A percentile compares a stretch with the other conserved stretches of the same genome.
These are phyloP conservation scores for Bradypus variegatus DNA, from an alignment of 2,797 vertebrate species.

Conservation along the genomic window DNA sequence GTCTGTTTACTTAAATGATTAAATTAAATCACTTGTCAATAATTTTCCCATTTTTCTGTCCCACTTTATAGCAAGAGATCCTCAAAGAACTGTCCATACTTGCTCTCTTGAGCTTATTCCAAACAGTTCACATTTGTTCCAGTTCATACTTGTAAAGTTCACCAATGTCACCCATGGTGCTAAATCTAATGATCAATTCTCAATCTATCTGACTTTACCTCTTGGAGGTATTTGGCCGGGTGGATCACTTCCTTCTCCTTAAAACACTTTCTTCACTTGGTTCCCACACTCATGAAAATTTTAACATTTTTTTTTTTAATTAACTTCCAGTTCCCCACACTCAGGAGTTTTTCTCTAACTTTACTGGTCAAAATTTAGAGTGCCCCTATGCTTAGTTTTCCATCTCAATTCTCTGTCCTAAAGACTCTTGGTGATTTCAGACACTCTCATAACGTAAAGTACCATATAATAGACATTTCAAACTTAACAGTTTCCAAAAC, in stretches of 20 bases:
- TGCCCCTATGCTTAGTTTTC: background rate
- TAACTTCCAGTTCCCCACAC: background rate
- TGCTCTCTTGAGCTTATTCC: background rate
- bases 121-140: background rate
- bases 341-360: background rate
- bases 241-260: background rate
- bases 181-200: background rate
- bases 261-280: background rate
- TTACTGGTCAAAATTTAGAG: background rate
- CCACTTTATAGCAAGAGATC: background rate
- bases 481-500: background rate
- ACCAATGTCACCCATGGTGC: background rate
- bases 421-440: background rate
- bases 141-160: background rate
- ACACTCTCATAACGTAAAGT: background rate
- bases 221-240: background rate
- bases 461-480: background rate
- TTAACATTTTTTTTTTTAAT: background rate
- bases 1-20: background rate
- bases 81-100: background rate
- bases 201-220: background rate
- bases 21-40: background rate
- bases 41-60: slow-evolving; percentile 19
- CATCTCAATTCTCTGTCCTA: background rate
- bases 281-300: background rate